phyloP scores from a whole-genome alignment of 2,888 invertebrate genomes.

The Eristalinus aeneus region DNA sequence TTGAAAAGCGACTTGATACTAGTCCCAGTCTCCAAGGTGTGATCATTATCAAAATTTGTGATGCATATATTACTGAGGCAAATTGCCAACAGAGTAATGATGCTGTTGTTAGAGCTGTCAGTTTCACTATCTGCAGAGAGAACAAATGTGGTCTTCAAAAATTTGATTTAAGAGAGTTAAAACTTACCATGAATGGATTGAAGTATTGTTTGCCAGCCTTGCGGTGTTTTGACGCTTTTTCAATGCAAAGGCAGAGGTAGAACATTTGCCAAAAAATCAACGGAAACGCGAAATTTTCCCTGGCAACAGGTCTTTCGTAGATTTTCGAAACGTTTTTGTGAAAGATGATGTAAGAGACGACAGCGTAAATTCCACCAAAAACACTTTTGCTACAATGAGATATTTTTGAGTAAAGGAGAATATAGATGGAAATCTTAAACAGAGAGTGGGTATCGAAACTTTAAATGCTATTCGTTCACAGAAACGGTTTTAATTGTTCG shows the following conservation, averaged over 20 bases:
- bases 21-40: conserved; percentile 84
- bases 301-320: conserved; percentile 91
- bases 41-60: conserved; percentile 88
- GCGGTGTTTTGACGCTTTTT: conserved; percentile 75
- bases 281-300: conserved; percentile 94
- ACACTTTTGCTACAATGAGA: conserved; percentile 83
- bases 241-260: conserved; percentile 83
- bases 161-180: not conserved
- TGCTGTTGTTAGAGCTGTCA: conserved; percentile 77
- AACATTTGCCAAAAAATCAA: conserved; percentile 88
- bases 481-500: too few species aligned
- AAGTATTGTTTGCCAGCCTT: conserved; percentile 72
- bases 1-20: conserved; percentile 78
- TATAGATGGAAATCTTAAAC: not conserved
- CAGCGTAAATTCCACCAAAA: conserved; percentile 87
- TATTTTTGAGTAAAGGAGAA: not conserved
- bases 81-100: conserved; percentile 87
- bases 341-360: conserved; percentile 89
- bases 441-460: too few species aligned
- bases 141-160: not conserved
- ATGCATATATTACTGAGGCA: conserved; percentile 90
- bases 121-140: conserved; percentile 75
- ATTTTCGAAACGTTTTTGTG: conserved; percentile 92
- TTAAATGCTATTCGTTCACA: too few species aligned
- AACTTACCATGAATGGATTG: conserved; percentile 71